phyloP scores from a whole-genome alignment of 2,113 vertebrate genomes.

The Upupa epops region DNA sequence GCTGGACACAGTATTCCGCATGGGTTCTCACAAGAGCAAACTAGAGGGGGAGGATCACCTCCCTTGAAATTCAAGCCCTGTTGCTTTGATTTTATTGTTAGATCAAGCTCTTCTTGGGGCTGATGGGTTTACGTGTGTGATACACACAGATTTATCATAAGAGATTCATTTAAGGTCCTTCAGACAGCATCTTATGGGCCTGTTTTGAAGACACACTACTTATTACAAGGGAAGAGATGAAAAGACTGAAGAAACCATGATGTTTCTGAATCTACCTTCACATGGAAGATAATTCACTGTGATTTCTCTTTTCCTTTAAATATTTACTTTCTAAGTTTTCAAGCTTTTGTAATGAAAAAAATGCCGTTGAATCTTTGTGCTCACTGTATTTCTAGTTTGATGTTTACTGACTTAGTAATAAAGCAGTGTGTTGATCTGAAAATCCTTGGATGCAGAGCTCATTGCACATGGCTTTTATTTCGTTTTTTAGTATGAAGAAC shows the following conservation, averaged over 20 bases:
- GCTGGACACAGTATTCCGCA: too few relatives aligned
- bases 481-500: constrained; percentile 89
- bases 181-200: background rate
- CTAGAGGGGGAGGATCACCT: too few relatives aligned
- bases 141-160: background rate
- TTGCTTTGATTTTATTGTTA: background rate
- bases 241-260: background rate
- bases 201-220: background rate
- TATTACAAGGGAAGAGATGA: background rate
- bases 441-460: background rate
- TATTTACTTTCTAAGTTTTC: background rate
- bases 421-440: background rate
- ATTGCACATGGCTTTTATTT: constrained; percentile 28
- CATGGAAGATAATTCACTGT: background rate
- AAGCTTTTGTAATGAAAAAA: background rate
- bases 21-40: too few relatives aligned
- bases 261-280: background rate
- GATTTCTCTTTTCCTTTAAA: background rate
- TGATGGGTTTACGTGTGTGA: background rate
- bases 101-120: background rate
- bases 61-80: background rate
- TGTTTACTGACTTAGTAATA: background rate
- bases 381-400: background rate
- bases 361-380: background rate
- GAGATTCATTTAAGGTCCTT: background rate